These are phyloP conservation scores for Achroia grisella DNA, from an alignment of 1,140 invertebrate species.

Conservation along the genomic window DNA sequence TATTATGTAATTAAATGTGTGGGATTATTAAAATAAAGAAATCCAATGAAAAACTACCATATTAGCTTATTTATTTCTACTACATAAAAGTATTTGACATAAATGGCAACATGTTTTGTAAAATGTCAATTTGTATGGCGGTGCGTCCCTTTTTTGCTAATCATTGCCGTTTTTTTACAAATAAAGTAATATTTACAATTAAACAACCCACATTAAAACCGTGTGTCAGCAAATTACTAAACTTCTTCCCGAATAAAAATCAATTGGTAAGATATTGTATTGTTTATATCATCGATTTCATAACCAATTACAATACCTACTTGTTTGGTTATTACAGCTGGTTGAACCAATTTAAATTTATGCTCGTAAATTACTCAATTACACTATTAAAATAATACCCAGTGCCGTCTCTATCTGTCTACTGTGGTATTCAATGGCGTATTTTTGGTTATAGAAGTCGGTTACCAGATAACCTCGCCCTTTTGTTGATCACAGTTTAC, in stretches of 20 bases:
- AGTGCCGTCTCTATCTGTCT: too few relatives aligned
- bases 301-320: not conserved
- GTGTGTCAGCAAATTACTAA: not conserved
- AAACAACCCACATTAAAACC: slow-evolving; percentile 24
- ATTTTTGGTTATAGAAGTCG: too few relatives aligned
- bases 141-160: slow-evolving; percentile 63
- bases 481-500: too few relatives aligned
- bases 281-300: slow-evolving; percentile 8
- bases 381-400: too few relatives aligned
- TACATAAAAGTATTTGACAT: slow-evolving; percentile 2
- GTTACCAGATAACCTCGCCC: too few relatives aligned
- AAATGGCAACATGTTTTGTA: slow-evolving; percentile 15
- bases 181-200: slow-evolving; percentile 37
- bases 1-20: too few relatives aligned
- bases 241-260: slow-evolving; percentile 7
- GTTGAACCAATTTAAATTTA: too few relatives aligned
- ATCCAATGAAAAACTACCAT: too few relatives aligned
- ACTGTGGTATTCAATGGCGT: too few relatives aligned
- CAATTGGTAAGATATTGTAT: slow-evolving; percentile 35
- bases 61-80: not conserved
- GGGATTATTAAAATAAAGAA: too few relatives aligned
- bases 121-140: slow-evolving; percentile 57
- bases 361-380: too few relatives aligned
- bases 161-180: slow-evolving; percentile 59
- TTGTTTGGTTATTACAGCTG: too few relatives aligned